A percentile compares a stretch with the other conserved stretches of the same genome.
These are phyloP conservation scores for Cololabis saira DNA, from an alignment of 2,113 vertebrate species.

Conservation along the genomic window DNA sequence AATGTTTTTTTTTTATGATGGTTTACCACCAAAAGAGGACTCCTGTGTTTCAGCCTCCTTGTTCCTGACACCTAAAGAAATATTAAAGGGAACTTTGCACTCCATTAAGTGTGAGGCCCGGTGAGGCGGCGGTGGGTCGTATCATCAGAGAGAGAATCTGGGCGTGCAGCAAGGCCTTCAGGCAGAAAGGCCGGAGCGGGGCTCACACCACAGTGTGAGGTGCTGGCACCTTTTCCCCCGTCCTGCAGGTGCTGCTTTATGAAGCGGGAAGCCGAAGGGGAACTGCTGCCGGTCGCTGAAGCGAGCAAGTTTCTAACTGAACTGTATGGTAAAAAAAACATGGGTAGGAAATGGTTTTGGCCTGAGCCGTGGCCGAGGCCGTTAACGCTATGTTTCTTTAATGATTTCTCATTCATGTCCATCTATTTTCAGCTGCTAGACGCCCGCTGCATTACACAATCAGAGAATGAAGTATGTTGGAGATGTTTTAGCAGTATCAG, in stretches of 20 bases:
- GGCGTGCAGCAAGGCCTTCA: conserved; percentile 40
- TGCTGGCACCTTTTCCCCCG: conserved; percentile 40
- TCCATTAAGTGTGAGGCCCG: conserved; percentile 62
- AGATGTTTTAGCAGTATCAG: conserved; percentile 62
- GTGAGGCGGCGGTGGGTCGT: conserved; percentile 32
- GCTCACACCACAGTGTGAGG: conserved; percentile 51
- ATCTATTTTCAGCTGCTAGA: conserved; percentile 16
- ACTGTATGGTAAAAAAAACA: conserved; percentile 31
- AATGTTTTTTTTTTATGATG: conserved; percentile 10
- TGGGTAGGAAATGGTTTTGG: conserved; percentile 56
- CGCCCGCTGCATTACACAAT: conserved; percentile 32
- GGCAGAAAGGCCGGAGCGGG: conserved; percentile 41
- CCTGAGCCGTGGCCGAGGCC: conserved; percentile 39
- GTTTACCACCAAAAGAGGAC: conserved; percentile 38
- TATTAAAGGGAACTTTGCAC: conserved; percentile 68
- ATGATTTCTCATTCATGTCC: conserved; percentile 44
- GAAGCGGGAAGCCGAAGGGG: conserved; percentile 18
- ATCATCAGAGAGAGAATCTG: conserved; percentile 53
- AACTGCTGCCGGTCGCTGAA: conserved; percentile 7
- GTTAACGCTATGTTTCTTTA: conserved; percentile 56
- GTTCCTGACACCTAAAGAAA: conserved; percentile 64
- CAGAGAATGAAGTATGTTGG: conserved; percentile 61
- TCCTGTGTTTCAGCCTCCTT: background rate
- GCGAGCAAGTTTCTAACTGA: conserved; percentile 36
- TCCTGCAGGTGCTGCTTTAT: conserved; percentile 59